phyloP scores from a whole-genome alignment of 1,140 invertebrate genomes.

The honey bee (Apis mellifera) region Amel_HAv3.1 CM009939.2:7350501-7351000 shows the following conservation, averaged over 20 bases:
- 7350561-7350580: no score
- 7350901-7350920: background rate
- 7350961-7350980: background rate
- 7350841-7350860: conserved; percentile 53
- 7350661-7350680: conserved; percentile 42
- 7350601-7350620: no score
- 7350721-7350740: conserved; percentile 37
- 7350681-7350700: conserved; percentile 44
- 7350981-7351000: conserved; percentile 53
- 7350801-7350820: conserved; percentile 25
- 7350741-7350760: conserved; percentile 49
- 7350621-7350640: background rate
- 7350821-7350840: conserved; percentile 27
- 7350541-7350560: no score
- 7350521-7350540: no score
- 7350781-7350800: conserved; percentile 1
- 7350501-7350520: no score
- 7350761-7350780: conserved; percentile 43
- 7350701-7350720: conserved; percentile 46
- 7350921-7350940: conserved; percentile 41
- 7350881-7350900: background rate
- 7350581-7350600: no score
- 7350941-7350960: background rate
- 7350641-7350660: conserved; percentile 62
- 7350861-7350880: background rate